Percentiles rank a stretch among this genome's conserved stretches.
Conservation (phyloP, 2,888 invertebrate species). For the Dioctria linearis region DNA sequence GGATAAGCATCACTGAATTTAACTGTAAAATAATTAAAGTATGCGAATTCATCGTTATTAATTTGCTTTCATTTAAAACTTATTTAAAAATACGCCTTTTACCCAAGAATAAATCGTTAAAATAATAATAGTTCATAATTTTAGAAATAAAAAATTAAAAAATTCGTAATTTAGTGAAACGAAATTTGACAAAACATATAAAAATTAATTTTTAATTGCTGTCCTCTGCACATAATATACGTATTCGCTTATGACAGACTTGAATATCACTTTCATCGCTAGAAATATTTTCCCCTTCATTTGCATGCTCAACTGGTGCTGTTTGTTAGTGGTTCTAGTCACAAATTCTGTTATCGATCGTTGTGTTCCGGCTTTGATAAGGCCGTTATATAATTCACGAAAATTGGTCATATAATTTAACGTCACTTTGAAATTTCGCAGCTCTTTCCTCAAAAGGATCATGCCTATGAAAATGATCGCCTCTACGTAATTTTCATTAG, state of each 20-base stretch:
- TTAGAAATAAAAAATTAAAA: constrained; percentile 1
- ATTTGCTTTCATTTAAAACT: background rate
- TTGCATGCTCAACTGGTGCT: background rate
- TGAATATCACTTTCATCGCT: background rate
- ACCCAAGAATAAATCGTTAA: no score
- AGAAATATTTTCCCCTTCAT: background rate
- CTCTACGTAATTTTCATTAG: background rate
- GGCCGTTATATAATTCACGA: background rate
- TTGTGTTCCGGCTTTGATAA: background rate
- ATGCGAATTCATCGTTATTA: background rate
- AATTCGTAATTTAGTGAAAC: no score
- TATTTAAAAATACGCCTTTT: background rate
- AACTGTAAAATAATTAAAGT: no score
- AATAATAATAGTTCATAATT: background rate
- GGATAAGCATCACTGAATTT: no score
- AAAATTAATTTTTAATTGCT: background rate
- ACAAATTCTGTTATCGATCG: background rate
- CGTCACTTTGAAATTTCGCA: background rate
- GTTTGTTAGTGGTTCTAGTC: background rate
- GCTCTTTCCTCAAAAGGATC: background rate
- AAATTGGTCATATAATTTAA: background rate
- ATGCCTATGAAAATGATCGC: no score
- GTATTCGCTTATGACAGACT: background rate
- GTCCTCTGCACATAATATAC: background rate
- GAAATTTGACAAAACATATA: background rate